Evolutionary conservation across 2,797 vertebrate species (phyloP).

Genomic region (Sebastiscus tertius): DNA sequence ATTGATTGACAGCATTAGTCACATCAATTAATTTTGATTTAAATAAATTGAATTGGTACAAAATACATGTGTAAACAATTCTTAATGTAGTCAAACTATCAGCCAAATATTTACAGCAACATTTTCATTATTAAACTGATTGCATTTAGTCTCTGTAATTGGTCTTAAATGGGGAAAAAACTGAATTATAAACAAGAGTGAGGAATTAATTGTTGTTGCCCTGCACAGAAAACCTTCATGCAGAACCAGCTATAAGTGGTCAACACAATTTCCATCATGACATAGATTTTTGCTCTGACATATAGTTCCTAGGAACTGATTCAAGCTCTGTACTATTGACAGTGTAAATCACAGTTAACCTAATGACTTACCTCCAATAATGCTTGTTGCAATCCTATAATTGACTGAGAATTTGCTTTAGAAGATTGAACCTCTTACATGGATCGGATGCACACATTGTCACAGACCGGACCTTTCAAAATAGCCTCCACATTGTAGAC

Average conservation of each 20-base stretch:
- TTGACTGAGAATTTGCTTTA: slow-evolving; percentile 30
- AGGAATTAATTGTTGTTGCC: not conserved
- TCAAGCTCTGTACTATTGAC: slow-evolving; percentile 8
- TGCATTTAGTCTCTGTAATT: slow-evolving; percentile 13
- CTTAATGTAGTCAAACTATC: not conserved
- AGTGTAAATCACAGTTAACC: slow-evolving; percentile 49
- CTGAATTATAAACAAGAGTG: slow-evolving; percentile 1
- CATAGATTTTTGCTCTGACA: slow-evolving; percentile 11
- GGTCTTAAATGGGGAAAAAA: not conserved
- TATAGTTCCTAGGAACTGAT: not conserved
- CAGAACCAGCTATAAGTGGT: not conserved
- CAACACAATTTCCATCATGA: not conserved
- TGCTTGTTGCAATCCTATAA: slow-evolving; percentile 19
- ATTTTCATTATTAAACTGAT: slow-evolving; percentile 3
- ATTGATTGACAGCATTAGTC: too few relatives aligned
- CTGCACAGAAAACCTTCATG: not conserved
- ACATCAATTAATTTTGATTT: not conserved
- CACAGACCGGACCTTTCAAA: slow-evolving; percentile 64
- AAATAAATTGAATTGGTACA: not conserved
- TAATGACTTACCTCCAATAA: slow-evolving; percentile 37
- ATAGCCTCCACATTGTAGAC: slow-evolving; percentile 66
- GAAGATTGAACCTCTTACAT: slow-evolving; percentile 42
- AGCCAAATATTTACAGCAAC: not conserved
- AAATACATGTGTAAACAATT: not conserved
- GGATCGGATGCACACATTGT: slow-evolving; percentile 59